Base-by-base conservation (phyloP, 2,888 invertebrate species). In the Eupithecia centaureata region DNA sequence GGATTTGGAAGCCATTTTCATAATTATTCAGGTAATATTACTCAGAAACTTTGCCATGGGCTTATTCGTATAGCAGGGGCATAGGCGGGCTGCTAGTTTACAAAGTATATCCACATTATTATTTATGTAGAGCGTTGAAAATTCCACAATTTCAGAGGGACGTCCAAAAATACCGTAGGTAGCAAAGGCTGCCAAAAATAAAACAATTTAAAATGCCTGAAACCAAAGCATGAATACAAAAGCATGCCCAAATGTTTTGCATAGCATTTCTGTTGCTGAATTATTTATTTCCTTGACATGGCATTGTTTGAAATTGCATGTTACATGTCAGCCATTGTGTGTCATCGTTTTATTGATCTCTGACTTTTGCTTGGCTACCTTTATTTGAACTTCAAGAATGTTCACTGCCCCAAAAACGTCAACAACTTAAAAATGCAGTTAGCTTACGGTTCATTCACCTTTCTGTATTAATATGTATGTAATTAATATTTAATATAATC, bases 231-330 rank as follows among this genome's bases (percentile, higher is more conserved):
- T 66, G 61, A 58, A 61, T 52, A 54, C 60, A 33, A 54, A 47
- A 25, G 13, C 30, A 65, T 59, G 22, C 33, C n/a, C 57, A 38
- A 61, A 68, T 61, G 61, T 63, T 67, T 47, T 64, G 64, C 51
- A 51, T 61, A 60, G 64, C 58, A 32, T 64, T 67, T 61, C 61
- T 35, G 33, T 35, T 33, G 13, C 38, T 64, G 68, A 64, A 68
- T 64, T 64, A 64, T 68, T 61, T 68, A 68, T 63, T 68, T 64
- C 52, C 63, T 63, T 60, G 63, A 56, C 32, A 52, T 61, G 30
- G 58, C 42, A 64, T 64, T 64, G 60, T 63, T 60, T 62, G 67
- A 63, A 57, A 57, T 22, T 57, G 32, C 57, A 57, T 57, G 57
- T 56, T 56, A 32, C 56, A n/a, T 10, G 56, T 32, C 57, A 18